phyloP scores from a whole-genome alignment of 2,113 vertebrate genomes.

The Cynopterus brachyotis region DNA sequence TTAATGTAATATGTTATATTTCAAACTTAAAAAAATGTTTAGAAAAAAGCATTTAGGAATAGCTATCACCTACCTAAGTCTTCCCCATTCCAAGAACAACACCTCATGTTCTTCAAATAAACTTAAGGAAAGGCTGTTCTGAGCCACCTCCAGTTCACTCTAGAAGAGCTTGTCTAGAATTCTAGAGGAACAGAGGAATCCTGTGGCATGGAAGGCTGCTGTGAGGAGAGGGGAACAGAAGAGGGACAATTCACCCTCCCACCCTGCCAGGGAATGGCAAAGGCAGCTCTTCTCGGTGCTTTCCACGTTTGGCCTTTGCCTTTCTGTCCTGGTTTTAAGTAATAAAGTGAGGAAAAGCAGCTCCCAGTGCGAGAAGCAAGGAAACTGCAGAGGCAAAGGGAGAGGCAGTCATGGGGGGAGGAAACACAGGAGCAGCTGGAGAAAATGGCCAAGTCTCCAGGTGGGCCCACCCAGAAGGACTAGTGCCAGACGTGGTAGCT shows the following conservation, averaged over 20 bases:
- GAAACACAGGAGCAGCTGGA: not conserved
- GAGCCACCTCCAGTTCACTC: not conserved
- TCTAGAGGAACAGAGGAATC: not conserved
- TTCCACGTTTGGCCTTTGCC: not conserved
- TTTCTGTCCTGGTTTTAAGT: not conserved
- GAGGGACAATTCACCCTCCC: not conserved
- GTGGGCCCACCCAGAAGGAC: not conserved
- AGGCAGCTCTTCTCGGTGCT: not conserved
- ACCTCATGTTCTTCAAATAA: not conserved
- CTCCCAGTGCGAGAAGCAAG: not conserved
- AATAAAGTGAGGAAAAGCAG: not conserved
- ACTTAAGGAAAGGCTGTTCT: not conserved
- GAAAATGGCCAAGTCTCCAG: not conserved
- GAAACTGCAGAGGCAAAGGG: not conserved
- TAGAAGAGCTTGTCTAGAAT: not conserved
- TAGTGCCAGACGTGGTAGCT: not conserved
- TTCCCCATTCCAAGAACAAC: conserved; percentile 2
- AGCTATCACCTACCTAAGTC: not conserved
- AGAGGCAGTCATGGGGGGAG: not conserved
- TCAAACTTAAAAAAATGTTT: not conserved
- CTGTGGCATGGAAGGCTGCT: not conserved
- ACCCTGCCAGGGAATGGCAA: not conserved
- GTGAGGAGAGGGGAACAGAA: not conserved
- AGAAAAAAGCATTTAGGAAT: not conserved
- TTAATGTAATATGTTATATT: not conserved